Evolutionary conservation across 2,113 vertebrate genomes (phyloP).

Genomic region (Parus major): DNA sequence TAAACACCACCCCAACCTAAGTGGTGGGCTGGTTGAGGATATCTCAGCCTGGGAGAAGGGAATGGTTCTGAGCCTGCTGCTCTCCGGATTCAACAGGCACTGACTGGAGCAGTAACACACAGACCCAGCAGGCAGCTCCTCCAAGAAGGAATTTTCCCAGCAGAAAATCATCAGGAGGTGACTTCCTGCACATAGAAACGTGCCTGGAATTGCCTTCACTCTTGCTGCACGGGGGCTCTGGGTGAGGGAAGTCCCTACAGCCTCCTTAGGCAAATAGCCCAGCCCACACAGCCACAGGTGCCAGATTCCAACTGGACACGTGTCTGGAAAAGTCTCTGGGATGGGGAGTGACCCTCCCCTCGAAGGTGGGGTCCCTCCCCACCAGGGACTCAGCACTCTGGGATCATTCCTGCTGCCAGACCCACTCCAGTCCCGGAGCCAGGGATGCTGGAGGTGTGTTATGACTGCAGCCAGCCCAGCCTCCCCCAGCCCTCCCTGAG

Average conservation of each 20-base stretch:
- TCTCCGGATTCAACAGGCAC: accelerated
- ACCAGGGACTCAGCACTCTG: background rate
- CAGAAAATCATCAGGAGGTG: constrained; percentile 14
- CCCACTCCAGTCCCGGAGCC: background rate
- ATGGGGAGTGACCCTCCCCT: constrained; percentile 35
- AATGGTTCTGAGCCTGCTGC: accelerated
- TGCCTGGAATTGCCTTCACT: constrained; percentile 40
- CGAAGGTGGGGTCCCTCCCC: background rate
- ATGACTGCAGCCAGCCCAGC: background rate
- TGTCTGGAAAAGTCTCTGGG: constrained; percentile 12
- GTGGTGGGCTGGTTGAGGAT: background rate
- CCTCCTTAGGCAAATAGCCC: constrained; percentile 38
- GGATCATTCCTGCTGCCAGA: constrained; percentile 8
- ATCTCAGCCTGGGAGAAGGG: background rate
- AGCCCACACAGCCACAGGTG: accelerated
- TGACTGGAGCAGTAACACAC: accelerated
- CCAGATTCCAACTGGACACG: background rate
- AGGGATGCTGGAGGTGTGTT: background rate
- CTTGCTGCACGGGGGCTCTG: background rate
- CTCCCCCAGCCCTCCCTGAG: background rate
- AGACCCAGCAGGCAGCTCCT: background rate
- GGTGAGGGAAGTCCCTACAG: constrained; percentile 4
- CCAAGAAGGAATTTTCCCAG: background rate
- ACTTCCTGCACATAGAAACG: constrained; percentile 25
- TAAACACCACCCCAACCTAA: background rate